Evolutionary conservation across 2,113 vertebrate genomes (phyloP).

Genomic region (Bucco capensis): DNA sequence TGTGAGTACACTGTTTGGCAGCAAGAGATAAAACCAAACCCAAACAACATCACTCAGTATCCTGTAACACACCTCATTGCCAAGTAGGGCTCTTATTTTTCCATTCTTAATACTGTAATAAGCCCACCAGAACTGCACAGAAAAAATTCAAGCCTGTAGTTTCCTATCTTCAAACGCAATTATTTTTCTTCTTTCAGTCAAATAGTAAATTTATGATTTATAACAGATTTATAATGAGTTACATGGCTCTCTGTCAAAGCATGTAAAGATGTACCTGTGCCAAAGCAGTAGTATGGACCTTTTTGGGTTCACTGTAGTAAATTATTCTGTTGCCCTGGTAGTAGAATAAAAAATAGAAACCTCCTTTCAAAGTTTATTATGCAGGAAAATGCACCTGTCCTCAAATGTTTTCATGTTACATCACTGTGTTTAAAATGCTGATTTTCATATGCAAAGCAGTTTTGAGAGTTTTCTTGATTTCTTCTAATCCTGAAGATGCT

Average conservation of each 20-base stretch:
- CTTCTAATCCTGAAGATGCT: neutral
- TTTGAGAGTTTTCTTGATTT: neutral
- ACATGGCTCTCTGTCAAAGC: neutral
- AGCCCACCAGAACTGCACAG: neutral
- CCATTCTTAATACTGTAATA: neutral
- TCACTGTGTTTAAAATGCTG: neutral
- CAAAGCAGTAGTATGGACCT: neutral
- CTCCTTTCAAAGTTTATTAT: neutral
- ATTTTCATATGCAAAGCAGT: neutral
- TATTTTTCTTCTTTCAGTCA: neutral
- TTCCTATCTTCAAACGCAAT: neutral
- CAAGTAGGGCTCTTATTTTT: neutral
- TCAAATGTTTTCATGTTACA: neutral
- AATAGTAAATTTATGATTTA: neutral
- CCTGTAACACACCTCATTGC: neutral
- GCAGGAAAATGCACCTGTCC: neutral
- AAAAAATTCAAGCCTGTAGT: neutral
- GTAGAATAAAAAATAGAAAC: neutral
- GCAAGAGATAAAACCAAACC: neutral
- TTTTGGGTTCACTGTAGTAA: rapidly evolving
- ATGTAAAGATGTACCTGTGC: neutral
- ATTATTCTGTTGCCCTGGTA: neutral
- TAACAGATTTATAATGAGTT: neutral
- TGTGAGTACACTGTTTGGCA: neutral
- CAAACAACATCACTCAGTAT: neutral